phyloP scores from a whole-genome alignment of 2,888 invertebrate species.

The Abscondita cerata region DNA sequence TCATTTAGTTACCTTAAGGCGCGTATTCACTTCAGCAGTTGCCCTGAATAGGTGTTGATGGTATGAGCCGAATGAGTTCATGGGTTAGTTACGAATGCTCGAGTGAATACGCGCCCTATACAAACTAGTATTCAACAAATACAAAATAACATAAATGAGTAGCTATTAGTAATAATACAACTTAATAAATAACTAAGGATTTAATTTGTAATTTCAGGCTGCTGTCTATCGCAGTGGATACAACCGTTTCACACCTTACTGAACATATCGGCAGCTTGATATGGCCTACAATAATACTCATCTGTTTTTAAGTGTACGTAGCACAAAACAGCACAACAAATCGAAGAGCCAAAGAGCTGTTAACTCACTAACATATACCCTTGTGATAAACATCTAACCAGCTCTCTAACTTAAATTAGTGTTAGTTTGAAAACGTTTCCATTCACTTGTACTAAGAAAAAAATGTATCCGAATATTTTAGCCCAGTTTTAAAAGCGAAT shows the following conservation, averaged over 20 bases:
- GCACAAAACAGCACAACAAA: constrained; percentile 53
- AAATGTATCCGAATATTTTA: constrained; percentile 17
- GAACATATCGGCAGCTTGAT: constrained; percentile 60
- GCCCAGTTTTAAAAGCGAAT: constrained; percentile 19
- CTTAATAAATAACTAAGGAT: background rate
- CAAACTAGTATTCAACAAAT: too few relatives aligned
- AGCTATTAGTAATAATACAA: too few relatives aligned
- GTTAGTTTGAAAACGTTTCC: constrained; percentile 47
- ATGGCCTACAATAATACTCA: constrained; percentile 53
- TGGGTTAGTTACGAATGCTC: too few relatives aligned
- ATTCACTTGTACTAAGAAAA: constrained; percentile 48
- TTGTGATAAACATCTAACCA: constrained; percentile 59
- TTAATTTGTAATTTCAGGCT: constrained; percentile 65
- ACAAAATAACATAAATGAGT: too few relatives aligned
- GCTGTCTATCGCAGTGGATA: constrained; percentile 93
- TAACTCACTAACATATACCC: constrained; percentile 57
- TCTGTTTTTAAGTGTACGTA: constrained; percentile 52
- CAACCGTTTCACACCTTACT: constrained; percentile 95
- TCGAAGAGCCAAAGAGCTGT: constrained; percentile 58
- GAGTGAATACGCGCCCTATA: too few relatives aligned
- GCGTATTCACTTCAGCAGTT: too few relatives aligned
- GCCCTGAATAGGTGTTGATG: too few relatives aligned
- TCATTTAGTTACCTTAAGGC: too few relatives aligned
- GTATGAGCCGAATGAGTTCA: too few relatives aligned
- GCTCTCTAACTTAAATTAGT: constrained; percentile 53